Percentiles rank a stretch among this genome's conserved stretches.
These are phyloP conservation scores for Ambastaia sidthimunki DNA, from an alignment of 2,797 vertebrate species.

Conservation along the genomic window DNA sequence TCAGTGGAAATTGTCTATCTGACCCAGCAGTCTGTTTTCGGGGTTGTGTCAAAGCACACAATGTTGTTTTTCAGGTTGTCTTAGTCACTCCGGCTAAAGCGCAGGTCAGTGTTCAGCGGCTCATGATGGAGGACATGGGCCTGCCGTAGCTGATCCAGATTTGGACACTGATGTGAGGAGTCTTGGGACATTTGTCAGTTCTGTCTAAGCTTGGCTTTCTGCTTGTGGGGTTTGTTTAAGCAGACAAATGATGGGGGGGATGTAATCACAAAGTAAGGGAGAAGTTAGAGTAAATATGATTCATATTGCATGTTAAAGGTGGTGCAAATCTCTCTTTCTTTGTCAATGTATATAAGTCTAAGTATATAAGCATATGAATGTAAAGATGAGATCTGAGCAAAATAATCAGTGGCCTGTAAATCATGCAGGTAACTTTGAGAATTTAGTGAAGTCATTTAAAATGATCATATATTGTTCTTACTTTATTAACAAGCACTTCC, in stretches of 20 bases:
- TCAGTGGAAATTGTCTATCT: neutral
- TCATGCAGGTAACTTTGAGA: no score
- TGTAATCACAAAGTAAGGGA: neutral
- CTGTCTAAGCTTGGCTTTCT: slow-evolving; percentile 3
- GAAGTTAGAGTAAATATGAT: neutral
- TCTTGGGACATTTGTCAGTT: slow-evolving; percentile 38
- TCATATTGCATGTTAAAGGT: no score
- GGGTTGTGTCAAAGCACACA: slow-evolving; percentile 32
- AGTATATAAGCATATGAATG: no score
- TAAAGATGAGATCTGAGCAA: no score
- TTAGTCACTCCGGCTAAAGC: slow-evolving; percentile 44
- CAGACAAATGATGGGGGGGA: slow-evolving; percentile 15
- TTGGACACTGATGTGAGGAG: slow-evolving; percentile 43
- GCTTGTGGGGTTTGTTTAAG: slow-evolving; percentile 15
- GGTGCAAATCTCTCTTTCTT: no score
- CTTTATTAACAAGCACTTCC: neutral
- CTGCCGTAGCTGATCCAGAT: slow-evolving; percentile 35
- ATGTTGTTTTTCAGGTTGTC: slow-evolving; percentile 29
- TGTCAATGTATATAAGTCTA: no score
- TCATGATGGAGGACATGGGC: slow-evolving; percentile 25
- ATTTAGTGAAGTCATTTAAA: no score
- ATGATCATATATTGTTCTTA: neutral
- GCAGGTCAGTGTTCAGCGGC: slow-evolving; percentile 44
- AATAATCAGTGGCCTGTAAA: no score
- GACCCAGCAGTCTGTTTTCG: slow-evolving; percentile 38